Evolutionary conservation across 2,797 vertebrate genomes (phyloP).

Genomic region (Enteromius afrohamiltoni): DNA sequence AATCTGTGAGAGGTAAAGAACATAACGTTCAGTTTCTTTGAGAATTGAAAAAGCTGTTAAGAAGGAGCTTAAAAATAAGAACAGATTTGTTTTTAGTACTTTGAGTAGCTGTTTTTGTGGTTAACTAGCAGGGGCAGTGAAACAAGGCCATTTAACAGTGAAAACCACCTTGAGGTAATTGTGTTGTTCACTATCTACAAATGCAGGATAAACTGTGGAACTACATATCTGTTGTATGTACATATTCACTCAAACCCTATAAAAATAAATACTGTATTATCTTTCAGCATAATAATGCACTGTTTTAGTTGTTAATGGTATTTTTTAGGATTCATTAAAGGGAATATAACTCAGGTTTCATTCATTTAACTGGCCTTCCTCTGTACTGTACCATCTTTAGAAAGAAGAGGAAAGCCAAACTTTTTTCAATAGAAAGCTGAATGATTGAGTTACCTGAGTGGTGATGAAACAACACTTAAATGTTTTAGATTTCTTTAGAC

Average conservation of each 20-base stretch:
- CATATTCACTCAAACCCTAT: slow-evolving; percentile 35
- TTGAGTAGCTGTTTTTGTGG: slow-evolving; percentile 50
- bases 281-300: slow-evolving; percentile 44
- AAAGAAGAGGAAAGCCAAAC: slow-evolving; percentile 17
- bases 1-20: slow-evolving; percentile 23
- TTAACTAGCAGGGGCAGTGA: slow-evolving; percentile 43
- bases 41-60: slow-evolving; percentile 14
- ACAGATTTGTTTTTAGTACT: slow-evolving; percentile 4
- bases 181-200: slow-evolving; percentile 31
- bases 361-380: slow-evolving; percentile 58
- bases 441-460: slow-evolving; percentile 24
- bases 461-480: slow-evolving; percentile 26
- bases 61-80: slow-evolving; percentile 23
- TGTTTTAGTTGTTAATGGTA: slow-evolving; percentile 23
- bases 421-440: slow-evolving; percentile 32
- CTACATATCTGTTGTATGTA: slow-evolving; percentile 41
- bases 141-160: slow-evolving; percentile 26
- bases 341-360: slow-evolving; percentile 61
- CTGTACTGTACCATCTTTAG: slow-evolving; percentile 6
- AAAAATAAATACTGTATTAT: slow-evolving; percentile 46
- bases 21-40: neutral
- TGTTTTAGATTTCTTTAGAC: slow-evolving; percentile 40
- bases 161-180: slow-evolving; percentile 8
- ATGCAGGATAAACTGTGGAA: slow-evolving; percentile 48
- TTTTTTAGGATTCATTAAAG: slow-evolving; percentile 26